Conservation (phyloP, 1,140 invertebrate species). For the Leucophenga varia region DNA sequence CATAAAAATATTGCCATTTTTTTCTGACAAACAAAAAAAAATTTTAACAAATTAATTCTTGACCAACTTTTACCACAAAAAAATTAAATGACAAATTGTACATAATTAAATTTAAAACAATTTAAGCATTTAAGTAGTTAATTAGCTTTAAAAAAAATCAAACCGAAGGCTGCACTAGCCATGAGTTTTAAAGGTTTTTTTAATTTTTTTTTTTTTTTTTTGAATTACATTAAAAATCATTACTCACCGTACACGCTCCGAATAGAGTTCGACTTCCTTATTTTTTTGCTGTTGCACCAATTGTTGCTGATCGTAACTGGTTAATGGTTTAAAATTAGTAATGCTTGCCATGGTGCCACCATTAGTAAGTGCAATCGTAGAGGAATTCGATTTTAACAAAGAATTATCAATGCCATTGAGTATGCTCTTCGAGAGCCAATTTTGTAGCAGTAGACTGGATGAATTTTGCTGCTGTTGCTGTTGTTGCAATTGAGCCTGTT, state of each 20-base stretch:
- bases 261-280: conserved; percentile 76
- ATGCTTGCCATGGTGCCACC: conserved; percentile 30
- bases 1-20: too few relatives aligned
- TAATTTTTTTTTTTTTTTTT: background rate
- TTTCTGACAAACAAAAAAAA: too few relatives aligned
- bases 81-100: too few relatives aligned
- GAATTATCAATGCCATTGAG: conserved; percentile 19
- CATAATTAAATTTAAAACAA: too few relatives aligned
- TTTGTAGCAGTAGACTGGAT: conserved; percentile 23
- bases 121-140: too few relatives aligned
- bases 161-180: too few relatives aligned
- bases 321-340: conserved; percentile 41
- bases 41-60: too few relatives aligned
- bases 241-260: conserved; percentile 76
- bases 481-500: conserved; percentile 22
- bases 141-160: too few relatives aligned
- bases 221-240: background rate
- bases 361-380: too few relatives aligned
- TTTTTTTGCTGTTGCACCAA: conserved; percentile 50
- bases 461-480: conserved; percentile 28
- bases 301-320: conserved; percentile 63
- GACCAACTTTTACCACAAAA: too few relatives aligned
- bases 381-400: too few relatives aligned
- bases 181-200: too few relatives aligned
- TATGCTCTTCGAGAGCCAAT: conserved; percentile 30